Conservation (phyloP, 1,140 invertebrate species). For the Drosophila sechellia region DNA sequence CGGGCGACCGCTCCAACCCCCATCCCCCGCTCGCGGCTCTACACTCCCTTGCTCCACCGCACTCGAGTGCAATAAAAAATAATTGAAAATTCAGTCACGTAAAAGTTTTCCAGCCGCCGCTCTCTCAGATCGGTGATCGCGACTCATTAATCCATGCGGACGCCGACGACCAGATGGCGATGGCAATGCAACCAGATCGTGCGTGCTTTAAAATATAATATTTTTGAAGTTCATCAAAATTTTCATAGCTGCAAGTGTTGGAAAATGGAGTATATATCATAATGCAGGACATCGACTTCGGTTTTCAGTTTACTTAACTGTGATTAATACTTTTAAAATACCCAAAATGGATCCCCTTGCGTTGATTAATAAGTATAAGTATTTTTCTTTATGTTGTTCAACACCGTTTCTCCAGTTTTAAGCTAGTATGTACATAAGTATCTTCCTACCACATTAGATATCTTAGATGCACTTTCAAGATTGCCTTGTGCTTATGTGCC, state of each 20-base stretch:
- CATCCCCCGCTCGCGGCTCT: neutral
- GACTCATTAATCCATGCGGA: conserved; percentile 71
- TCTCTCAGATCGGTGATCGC: conserved; percentile 64
- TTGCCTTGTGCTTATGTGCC: too few relatives aligned
- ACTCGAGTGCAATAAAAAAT: conserved; percentile 71
- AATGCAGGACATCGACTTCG: too few relatives aligned
- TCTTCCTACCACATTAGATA: too few relatives aligned
- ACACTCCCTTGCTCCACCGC: conserved; percentile 3
- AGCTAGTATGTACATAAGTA: too few relatives aligned
- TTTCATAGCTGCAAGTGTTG: neutral
- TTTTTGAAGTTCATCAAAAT: neutral
- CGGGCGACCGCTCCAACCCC: neutral
- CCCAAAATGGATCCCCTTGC: too few relatives aligned
- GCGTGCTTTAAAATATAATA: neutral
- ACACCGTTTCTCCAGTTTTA: too few relatives aligned
- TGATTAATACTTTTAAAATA: too few relatives aligned
- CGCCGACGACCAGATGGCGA: conserved; percentile 14
- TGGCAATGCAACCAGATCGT: conserved; percentile 14
- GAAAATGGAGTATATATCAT: too few relatives aligned
- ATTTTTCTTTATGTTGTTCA: too few relatives aligned
- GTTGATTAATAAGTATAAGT: too few relatives aligned
- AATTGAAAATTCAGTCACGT: conserved; percentile 81
- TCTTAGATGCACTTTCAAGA: too few relatives aligned
- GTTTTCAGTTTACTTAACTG: too few relatives aligned
- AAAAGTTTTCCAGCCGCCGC: conserved; percentile 72